Percentiles rank a stretch among this genome's conserved stretches.
phyloP scores from a whole-genome alignment of 2,888 invertebrate genomes.

The Lycophotia porphyrea region DNA sequence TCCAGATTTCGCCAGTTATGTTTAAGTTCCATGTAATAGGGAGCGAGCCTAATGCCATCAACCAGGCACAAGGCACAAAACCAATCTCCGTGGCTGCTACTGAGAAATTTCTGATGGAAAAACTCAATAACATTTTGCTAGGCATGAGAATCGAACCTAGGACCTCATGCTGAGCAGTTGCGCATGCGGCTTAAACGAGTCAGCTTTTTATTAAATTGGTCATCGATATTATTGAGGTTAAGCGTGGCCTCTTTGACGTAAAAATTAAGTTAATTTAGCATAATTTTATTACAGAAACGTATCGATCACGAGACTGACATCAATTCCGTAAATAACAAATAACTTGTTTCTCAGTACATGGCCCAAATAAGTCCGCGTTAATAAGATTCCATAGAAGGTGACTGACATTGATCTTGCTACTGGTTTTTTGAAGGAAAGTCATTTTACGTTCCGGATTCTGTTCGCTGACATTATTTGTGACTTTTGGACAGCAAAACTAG shows the following conservation, averaged over 20 bases:
- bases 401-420: slow-evolving; percentile 44
- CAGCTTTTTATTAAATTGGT: slow-evolving; percentile 8
- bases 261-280: slow-evolving; percentile 14
- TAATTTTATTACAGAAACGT: slow-evolving; percentile 16
- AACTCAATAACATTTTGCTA: too few species aligned
- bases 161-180: too few species aligned
- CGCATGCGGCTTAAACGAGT: too few species aligned
- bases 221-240: not conserved
- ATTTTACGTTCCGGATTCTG: slow-evolving; percentile 3
- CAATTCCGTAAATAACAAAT: slow-evolving; percentile 14
- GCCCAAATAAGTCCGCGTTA: slow-evolving; percentile 42
- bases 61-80: too few species aligned
- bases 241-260: not conserved
- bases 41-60: too few species aligned
- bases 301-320: slow-evolving; percentile 13
- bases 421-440: slow-evolving; percentile 2
- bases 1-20: too few species aligned
- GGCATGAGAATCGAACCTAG: too few species aligned
- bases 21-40: too few species aligned
- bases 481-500: not conserved
- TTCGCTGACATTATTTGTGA: not conserved
- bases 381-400: slow-evolving; percentile 31
- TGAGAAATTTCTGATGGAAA: too few species aligned
- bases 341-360: slow-evolving; percentile 46
- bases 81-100: too few species aligned